Evolutionary conservation across 2,797 vertebrate genomes (phyloP), one percentile per base, ranked within the genome.

Genomic region (Crotalus adamanteus): DNA sequence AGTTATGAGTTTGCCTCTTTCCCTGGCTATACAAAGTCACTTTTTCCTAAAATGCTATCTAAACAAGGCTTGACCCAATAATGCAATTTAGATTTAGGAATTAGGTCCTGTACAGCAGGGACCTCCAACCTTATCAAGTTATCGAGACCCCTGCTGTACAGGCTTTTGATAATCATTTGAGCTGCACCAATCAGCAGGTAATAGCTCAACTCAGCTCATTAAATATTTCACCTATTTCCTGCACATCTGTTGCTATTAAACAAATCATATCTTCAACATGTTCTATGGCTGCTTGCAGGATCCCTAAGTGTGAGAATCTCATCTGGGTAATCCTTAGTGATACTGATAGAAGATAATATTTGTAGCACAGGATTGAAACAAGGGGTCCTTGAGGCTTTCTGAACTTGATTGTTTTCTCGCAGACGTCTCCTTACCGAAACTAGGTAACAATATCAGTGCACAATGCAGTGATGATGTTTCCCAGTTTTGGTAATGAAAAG

Each of bases 151-250:
- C 47, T 51, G 47, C 47, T 51, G 57, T 26, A 47, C 7, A 8
- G 11, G 22, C 4, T 26, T 42, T 51, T 28, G n/a, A 65, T 47
- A 60, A 59, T 47, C 25, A 51, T 11, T 61, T 65, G 55, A n/a
- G 83, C 37, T 86, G 37, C 28, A 85, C 7, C 56, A 91, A 51
- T 85, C 47, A 91, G 90, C 69, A 59, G 60, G 42, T n/a, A 51
- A 53, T 65, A 42, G 85, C 28, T 13, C 85, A 86, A 53, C 42
- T 51, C 42, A 8, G 26, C 5, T 13, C 37, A 89, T 89, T 51
- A 89, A 63, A 63, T 61, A 47, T 47, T 91, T 85, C 73, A 91
- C 47, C 90, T 60, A 83, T 63, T 89, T 63, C 60, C 59, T 89
- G 6, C 25, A 51, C 47, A 63, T 28, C 25, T 16, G 59, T 51